Evolutionary conservation across 2,888 invertebrate species (phyloP).

Genomic region (Molanna angustata): DNA sequence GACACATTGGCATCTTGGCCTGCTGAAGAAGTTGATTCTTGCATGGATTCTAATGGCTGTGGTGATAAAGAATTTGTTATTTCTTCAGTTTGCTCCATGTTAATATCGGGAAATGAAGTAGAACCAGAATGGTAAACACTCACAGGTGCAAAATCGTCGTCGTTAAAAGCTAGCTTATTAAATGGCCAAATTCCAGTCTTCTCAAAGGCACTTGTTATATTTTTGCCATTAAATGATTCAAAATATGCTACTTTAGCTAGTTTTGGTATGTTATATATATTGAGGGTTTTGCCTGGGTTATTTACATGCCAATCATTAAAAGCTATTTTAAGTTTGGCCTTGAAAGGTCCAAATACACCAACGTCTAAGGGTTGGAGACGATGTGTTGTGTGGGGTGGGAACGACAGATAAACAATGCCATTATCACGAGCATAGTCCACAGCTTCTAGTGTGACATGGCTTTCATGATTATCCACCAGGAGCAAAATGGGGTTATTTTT

Average conservation of each 20-base stretch:
- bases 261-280: background rate
- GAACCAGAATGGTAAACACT: too few species aligned
- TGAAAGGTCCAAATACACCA: slow-evolving; percentile 1
- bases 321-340: background rate
- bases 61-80: too few species aligned
- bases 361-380: slow-evolving; percentile 5
- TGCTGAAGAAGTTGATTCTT: too few species aligned
- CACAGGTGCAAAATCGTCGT: too few species aligned
- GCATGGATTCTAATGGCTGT: too few species aligned
- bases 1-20: too few species aligned
- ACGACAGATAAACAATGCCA: background rate
- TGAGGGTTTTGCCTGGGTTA: background rate
- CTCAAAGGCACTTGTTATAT: background rate
- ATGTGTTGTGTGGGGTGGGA: background rate
- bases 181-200: too few species aligned
- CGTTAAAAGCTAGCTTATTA: too few species aligned
- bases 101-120: too few species aligned
- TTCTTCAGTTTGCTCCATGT: too few species aligned
- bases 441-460: slow-evolving; percentile 29
- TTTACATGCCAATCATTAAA: background rate
- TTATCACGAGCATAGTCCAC: background rate
- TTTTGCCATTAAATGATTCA: background rate
- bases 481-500: slow-evolving; percentile 36
- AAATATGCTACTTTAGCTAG: background rate
- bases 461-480: slow-evolving; percentile 39